Percentiles rank a stretch among this genome's conserved stretches.
Conservation (phyloP, 2,797 vertebrate species). For the Dryobates pubescens region DNA sequence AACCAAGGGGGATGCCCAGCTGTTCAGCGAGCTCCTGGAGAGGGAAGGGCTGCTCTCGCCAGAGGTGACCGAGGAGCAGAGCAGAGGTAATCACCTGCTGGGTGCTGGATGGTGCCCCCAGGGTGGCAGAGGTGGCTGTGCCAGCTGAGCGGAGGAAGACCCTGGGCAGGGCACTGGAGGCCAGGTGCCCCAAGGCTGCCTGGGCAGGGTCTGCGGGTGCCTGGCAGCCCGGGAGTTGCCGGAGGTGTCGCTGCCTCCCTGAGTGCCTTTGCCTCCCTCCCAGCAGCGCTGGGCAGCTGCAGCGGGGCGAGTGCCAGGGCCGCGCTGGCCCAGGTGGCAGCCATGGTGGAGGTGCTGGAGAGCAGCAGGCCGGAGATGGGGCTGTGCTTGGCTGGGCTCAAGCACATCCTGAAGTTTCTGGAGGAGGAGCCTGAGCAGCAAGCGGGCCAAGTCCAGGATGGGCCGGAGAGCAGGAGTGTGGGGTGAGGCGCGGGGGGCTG, state of each 20-base stretch:
- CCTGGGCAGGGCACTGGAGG: neutral
- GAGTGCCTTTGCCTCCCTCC: neutral
- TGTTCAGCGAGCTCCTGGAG: constrained; percentile 82
- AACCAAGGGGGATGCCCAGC: constrained; percentile 66
- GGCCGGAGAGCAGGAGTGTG: neutral
- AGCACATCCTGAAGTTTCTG: constrained; percentile 80
- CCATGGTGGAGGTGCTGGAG: constrained; percentile 82
- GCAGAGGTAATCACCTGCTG: constrained; percentile 76
- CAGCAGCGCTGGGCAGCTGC: constrained; percentile 76
- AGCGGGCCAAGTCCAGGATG: constrained; percentile 69
- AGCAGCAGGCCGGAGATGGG: constrained; percentile 75
- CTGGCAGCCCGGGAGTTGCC: fast-evolving
- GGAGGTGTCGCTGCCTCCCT: neutral
- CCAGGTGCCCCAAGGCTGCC: fast-evolving
- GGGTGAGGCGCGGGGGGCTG: neutral
- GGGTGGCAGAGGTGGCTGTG: neutral
- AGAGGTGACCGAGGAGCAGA: constrained; percentile 82
- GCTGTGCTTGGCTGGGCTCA: constrained; percentile 83
- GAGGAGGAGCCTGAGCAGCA: constrained; percentile 84
- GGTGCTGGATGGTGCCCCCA: fast-evolving
- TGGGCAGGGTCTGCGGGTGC: neutral
- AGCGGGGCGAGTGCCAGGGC: constrained; percentile 79
- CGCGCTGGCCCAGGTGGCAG: constrained; percentile 77
- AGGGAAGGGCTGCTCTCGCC: constrained; percentile 83
- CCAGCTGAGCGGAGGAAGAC: neutral